Percentiles rank a stretch among this genome's conserved stretches.
Conservation (phyloP, 1,140 invertebrate species). For the Pinna nobilis region DNA sequence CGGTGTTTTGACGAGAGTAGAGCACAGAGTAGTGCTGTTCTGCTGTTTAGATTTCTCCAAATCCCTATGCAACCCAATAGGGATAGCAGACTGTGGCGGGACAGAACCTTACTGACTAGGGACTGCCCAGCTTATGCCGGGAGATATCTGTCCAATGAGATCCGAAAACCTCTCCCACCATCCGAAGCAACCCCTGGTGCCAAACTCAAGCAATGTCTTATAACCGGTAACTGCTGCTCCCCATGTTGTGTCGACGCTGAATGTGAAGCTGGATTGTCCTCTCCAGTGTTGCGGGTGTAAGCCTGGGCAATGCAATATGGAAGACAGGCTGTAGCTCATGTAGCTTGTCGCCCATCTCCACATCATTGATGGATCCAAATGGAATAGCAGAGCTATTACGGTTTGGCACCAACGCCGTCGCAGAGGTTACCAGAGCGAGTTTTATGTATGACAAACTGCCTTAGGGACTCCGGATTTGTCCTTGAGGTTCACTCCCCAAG, state of each 20-base stretch:
- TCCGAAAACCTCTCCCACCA: constrained; percentile 28
- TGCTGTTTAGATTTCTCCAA: neutral
- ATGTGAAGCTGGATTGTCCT: neutral
- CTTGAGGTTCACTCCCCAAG: neutral
- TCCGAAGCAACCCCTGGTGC: neutral
- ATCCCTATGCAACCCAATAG: constrained; percentile 31
- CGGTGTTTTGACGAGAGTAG: no score
- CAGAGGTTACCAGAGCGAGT: neutral
- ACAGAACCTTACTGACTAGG: constrained; percentile 42
- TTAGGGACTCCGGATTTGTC: neutral
- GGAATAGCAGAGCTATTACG: neutral
- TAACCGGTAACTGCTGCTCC: constrained; percentile 6
- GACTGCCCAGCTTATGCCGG: constrained; percentile 36
- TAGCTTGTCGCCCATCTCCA: neutral
- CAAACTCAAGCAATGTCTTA: neutral
- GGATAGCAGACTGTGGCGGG: constrained; percentile 24
- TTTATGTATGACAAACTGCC: neutral
- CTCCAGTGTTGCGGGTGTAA: neutral
- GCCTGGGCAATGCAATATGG: neutral
- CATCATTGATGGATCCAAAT: neutral
- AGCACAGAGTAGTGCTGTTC: no score
- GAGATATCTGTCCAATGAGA: constrained; percentile 33
- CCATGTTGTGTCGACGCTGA: neutral
- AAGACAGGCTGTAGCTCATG: neutral
- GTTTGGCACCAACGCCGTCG: neutral